These are phyloP conservation scores for Xenops minutus DNA, from an alignment of 2,797 vertebrate species.

Conservation along the genomic window DNA sequence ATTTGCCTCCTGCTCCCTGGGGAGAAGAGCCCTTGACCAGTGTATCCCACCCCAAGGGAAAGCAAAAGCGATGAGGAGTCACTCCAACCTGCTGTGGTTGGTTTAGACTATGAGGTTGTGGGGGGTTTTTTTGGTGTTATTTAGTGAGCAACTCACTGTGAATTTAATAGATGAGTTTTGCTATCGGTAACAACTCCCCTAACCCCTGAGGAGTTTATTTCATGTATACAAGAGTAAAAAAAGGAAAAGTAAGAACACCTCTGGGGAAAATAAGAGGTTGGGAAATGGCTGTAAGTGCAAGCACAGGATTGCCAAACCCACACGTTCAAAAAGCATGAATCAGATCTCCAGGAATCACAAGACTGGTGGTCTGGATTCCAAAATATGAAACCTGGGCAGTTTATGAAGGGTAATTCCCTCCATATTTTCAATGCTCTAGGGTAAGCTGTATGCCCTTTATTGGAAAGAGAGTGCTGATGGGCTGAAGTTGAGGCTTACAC, in stretches of 20 bases:
- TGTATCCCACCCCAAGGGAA: background rate
- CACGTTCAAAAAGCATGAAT: constrained; percentile 56
- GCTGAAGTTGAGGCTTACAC: background rate
- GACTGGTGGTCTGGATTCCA: constrained; percentile 65
- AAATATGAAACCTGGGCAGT: constrained; percentile 19
- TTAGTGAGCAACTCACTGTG: constrained; percentile 12
- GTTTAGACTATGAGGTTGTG: background rate
- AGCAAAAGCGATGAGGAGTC: background rate
- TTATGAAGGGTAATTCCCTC: constrained; percentile 61
- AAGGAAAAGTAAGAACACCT: constrained; percentile 51
- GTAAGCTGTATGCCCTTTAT: background rate
- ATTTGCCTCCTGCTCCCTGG: background rate
- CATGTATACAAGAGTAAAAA: background rate
- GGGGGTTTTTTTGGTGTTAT: background rate
- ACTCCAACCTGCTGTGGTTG: background rate
- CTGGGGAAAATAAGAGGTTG: constrained; percentile 60
- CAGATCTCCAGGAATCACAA: constrained; percentile 60
- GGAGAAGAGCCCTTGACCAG: background rate
- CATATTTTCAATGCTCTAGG: background rate
- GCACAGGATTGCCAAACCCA: constrained; percentile 55
- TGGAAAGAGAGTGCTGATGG: background rate
- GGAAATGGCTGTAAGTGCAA: constrained; percentile 41
- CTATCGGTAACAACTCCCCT: constrained; percentile 24
- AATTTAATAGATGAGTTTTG: constrained; percentile 45
- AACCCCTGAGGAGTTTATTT: constrained; percentile 46